These are phyloP conservation scores for Mixornis gularis DNA, from an alignment of 2,113 vertebrate species.

Conservation along the genomic window DNA sequence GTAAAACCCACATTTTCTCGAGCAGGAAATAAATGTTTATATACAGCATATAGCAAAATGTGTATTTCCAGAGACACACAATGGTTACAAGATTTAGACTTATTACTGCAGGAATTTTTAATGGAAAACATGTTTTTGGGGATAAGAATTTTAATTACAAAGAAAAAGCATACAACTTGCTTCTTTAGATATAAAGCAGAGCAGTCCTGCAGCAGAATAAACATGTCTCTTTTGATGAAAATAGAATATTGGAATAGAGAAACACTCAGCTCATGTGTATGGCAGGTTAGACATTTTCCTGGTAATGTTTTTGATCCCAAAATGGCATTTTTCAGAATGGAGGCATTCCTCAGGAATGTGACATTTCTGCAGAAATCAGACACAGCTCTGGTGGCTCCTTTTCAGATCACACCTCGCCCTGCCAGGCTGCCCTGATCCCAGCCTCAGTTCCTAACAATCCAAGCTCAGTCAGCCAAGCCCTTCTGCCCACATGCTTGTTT, in stretches of 20 bases:
- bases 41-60: not conserved
- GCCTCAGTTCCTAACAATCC: not conserved
- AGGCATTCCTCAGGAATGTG: not conserved
- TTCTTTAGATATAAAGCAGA: slow-evolving; percentile 36
- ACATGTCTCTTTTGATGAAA: not conserved
- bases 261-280: accelerated
- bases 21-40: slow-evolving; percentile 46
- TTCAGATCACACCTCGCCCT: not conserved
- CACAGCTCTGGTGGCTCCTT: not conserved
- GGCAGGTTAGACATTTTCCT: not conserved
- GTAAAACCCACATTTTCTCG: not conserved
- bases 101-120: slow-evolving; percentile 10
- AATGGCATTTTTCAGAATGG: not conserved
- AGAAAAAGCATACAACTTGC: not conserved
- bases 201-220: not conserved
- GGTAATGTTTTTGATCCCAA: not conserved
- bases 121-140: slow-evolving; percentile 35
- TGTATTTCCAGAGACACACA: slow-evolving; percentile 21
- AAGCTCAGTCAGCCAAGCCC: not conserved
- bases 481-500: not conserved
- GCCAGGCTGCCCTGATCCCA: not conserved
- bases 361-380: not conserved
- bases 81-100: not conserved
- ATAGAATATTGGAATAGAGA: not conserved
- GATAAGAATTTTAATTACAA: slow-evolving; percentile 35